Evolutionary conservation across 2,113 vertebrate species (phyloP).

Genomic region (Oreochromis aureus): DNA sequence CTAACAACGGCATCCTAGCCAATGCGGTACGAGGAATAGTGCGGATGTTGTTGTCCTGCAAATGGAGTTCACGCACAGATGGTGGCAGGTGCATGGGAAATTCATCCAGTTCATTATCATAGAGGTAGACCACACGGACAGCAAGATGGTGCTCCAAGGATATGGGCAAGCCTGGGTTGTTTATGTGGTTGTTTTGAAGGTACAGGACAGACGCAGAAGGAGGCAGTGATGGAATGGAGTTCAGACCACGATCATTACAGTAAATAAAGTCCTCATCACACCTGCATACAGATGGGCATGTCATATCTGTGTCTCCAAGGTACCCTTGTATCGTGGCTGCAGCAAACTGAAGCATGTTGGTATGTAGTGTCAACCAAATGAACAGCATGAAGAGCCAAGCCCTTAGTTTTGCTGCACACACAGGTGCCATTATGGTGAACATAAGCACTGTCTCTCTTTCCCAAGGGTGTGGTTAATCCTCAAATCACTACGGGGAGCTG

Average conservation of each 20-base stretch:
- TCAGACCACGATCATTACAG: constrained; percentile 93
- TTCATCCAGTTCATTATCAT: constrained; percentile 88
- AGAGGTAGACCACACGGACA: constrained; percentile 88
- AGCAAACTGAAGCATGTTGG: constrained; percentile 72
- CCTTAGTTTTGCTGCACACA: constrained; percentile 68
- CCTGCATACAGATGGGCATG: constrained; percentile 85
- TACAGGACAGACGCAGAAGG: constrained; percentile 86
- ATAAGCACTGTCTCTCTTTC: constrained; percentile 12
- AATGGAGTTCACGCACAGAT: constrained; percentile 86
- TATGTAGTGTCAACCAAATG: constrained; percentile 77
- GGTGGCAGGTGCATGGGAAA: constrained; percentile 84
- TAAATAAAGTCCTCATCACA: constrained; percentile 91
- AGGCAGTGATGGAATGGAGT: constrained; percentile 82
- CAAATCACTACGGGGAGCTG: constrained; percentile 22
- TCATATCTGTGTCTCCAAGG: constrained; percentile 56
- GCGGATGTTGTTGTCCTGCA: constrained; percentile 94
- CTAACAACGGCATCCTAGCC: constrained; percentile 84
- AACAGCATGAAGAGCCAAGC: constrained; percentile 79
- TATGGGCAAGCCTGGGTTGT: constrained; percentile 84
- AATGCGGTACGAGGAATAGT: constrained; percentile 79
- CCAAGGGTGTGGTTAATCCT: constrained; percentile 27
- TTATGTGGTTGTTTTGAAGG: constrained; percentile 94
- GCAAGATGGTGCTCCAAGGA: constrained; percentile 74
- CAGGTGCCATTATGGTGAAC: constrained; percentile 69
- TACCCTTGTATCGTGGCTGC: constrained; percentile 63